phyloP scores from a whole-genome alignment of 2,113 vertebrate genomes.

The Clupea harengus region DNA sequence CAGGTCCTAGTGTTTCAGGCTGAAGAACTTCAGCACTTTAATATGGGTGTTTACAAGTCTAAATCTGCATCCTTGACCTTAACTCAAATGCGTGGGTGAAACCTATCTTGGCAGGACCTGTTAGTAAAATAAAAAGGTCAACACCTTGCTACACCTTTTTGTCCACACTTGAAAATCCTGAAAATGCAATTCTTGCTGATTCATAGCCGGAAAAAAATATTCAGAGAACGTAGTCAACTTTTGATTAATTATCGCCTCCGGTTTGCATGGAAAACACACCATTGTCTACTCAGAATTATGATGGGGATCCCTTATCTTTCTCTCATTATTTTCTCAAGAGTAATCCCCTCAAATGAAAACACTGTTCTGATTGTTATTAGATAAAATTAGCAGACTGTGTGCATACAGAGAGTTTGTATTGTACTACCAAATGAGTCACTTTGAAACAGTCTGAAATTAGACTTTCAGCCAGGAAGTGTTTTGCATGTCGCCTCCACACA shows the following conservation, averaged over 20 bases:
- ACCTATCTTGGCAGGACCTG: not conserved
- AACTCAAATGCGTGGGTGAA: constrained; percentile 15
- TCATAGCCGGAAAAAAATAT: constrained; percentile 12
- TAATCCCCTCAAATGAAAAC: constrained; percentile 5
- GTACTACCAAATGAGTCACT: not conserved
- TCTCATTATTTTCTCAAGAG: not conserved
- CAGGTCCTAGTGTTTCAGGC: not conserved
- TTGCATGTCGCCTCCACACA: not conserved
- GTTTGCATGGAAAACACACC: constrained; percentile 4
- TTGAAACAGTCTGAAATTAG: not conserved
- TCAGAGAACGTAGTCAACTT: constrained; percentile 14
- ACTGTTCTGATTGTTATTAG: not conserved
- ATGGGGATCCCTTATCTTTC: not conserved
- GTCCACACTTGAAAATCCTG: constrained; percentile 23
- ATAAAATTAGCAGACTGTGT: constrained; percentile 1
- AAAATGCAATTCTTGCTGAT: constrained; percentile 30
- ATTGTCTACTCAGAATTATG: constrained; percentile 16
- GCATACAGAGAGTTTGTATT: not conserved
- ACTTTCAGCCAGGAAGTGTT: not conserved
- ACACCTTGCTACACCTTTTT: not conserved
- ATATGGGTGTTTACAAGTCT: constrained; percentile 14
- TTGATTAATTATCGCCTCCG: constrained; percentile 8
- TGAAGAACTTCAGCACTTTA: not conserved
- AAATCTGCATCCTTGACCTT: constrained; percentile 24
- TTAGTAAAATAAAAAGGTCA: constrained; percentile 15